Conservation (phyloP, 1,140 invertebrate species). For the Drosophila parvula region DNA sequence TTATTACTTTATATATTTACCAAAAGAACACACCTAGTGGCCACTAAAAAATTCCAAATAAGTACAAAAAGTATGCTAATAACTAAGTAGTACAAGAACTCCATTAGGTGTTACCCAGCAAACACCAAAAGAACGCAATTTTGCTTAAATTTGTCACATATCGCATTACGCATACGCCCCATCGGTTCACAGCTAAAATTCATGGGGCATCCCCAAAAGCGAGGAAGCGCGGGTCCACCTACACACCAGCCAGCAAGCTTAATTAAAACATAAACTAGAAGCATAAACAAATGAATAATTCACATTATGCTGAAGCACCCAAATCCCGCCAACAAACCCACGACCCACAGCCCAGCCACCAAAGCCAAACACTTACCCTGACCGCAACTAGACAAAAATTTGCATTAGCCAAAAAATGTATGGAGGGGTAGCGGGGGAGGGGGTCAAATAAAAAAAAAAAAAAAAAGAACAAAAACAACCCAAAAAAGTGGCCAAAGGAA, state of each 20-base stretch:
- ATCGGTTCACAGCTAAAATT: conserved; percentile 11
- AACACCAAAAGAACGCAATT: neutral
- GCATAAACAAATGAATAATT: conserved; percentile 78
- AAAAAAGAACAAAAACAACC: neutral
- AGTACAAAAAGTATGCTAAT: neutral
- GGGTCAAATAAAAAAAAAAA: neutral
- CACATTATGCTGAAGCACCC: conserved; percentile 60
- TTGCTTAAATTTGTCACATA: neutral
- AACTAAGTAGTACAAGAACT: neutral
- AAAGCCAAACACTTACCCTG: conserved; percentile 38
- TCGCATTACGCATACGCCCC: conserved; percentile 38
- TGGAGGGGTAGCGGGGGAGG: neutral
- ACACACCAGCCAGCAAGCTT: conserved; percentile 35
- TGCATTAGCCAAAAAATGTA: conserved; percentile 32
- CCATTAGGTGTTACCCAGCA: neutral
- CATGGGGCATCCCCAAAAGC: neutral
- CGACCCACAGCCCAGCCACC: conserved; percentile 21
- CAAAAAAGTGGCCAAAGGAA: neutral
- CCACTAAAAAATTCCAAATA: neutral
- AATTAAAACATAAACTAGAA: conserved; percentile 74
- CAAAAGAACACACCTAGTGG: no score
- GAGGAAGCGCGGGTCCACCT: neutral
- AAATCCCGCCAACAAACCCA: neutral
- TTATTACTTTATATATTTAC: neutral
- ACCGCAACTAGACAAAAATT: conserved; percentile 52